Evolutionary conservation across 2,797 vertebrate species (phyloP).

Genomic region (Carduelis carduelis): DNA sequence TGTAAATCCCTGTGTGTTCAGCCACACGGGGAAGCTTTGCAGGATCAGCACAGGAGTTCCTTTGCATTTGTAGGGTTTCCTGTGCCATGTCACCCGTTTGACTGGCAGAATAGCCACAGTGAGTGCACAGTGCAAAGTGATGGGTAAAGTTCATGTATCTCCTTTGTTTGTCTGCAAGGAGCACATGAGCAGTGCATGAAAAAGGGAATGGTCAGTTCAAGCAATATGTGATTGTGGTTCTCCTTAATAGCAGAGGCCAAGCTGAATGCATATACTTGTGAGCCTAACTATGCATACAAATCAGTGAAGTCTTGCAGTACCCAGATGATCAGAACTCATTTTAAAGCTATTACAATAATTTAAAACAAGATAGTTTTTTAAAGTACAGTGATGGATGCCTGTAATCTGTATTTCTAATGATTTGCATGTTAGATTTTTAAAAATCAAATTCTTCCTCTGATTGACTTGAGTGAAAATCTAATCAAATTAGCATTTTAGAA

Average conservation of each 20-base stretch:
- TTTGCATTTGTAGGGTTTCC: neutral
- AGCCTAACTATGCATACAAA: neutral
- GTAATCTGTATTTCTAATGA: neutral
- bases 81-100: neutral
- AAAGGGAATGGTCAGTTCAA: neutral
- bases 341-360: slow-evolving; percentile 10
- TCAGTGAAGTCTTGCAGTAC: neutral
- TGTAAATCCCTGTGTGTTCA: neutral
- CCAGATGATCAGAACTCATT: neutral
- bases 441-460: neutral
- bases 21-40: rapidly evolving
- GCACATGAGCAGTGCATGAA: neutral
- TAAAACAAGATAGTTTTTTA: neutral
- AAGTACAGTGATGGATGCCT: neutral
- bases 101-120: neutral
- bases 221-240: neutral
- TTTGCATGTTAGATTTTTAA: neutral
- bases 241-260: neutral
- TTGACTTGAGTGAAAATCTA: slow-evolving; percentile 18
- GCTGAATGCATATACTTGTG: neutral
- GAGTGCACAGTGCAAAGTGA: neutral
- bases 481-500: slow-evolving; percentile 32
- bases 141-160: neutral
- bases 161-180: neutral
- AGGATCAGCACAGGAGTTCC: neutral